Base-by-base conservation (phyloP, 2,797 vertebrate species). In the Leptatherina wallacei region DNA sequence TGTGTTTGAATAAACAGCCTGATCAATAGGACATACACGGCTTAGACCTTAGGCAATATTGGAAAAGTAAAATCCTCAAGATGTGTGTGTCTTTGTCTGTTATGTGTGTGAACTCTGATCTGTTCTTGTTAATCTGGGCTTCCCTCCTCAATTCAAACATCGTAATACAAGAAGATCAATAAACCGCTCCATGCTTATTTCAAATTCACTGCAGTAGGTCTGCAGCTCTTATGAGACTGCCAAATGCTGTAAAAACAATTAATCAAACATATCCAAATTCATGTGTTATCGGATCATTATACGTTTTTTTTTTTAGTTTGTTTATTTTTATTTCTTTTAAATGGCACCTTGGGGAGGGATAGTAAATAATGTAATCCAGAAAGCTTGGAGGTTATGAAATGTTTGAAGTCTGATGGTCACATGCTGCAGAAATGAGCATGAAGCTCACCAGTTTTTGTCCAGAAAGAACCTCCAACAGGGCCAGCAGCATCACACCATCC, bases 371-470 rank as follows among this genome's bases (percentile, higher is more conserved):
- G 59, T 68, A 79, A 84, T 87, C 76, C 60, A 33, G 33, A 47
- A 12, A 70, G 73, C 74, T 87, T 62, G 65, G 54, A 73, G 68
- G 76, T 51, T 42, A 22, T 56, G 14, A 75, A 59, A 58, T 70
- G 66, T 81, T 83, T 84, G 69, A 82, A 84, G 74, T 80, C 20
- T 68, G 67, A 0, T n/a, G 77, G 75, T 88, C 88, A 88, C 76
- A 70, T 73, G 81, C 58, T 63, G 67, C 22, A 61, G 20, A 69
- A 76, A 78, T 58, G 36, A 76, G 47, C 61, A 33, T 54, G 59
- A 85, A 68, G 85, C 95, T 96, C 94, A 99, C 98, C 96, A 99
- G 89, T 80, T 96, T 98, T 83, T 99, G 96, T 61, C 98, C 98
- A 20, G 98, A 99, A 49, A 99, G 95, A 65, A 99, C 94, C 79